Percentiles rank a stretch among this genome's conserved stretches.
These are phyloP conservation scores for Syrphus vitripennis DNA, from an alignment of 2,888 invertebrate genomes.

Conservation along the genomic window DNA sequence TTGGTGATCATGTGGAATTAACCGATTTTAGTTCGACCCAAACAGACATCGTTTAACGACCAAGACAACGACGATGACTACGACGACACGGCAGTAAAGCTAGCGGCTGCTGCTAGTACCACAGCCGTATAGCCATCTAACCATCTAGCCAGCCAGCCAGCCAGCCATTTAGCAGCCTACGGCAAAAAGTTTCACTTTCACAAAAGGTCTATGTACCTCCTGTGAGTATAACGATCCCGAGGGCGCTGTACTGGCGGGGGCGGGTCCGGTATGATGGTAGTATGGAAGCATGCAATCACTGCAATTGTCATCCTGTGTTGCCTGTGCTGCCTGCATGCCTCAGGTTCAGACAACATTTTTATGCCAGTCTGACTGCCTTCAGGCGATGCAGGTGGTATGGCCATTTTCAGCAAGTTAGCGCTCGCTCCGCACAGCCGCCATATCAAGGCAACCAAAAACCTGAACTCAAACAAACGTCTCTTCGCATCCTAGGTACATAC, in stretches of 20 bases:
- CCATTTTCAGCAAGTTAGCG: slow-evolving; percentile 26
- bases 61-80: slow-evolving; percentile 3
- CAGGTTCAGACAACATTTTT: slow-evolving; percentile 18
- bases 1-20: slow-evolving; percentile 48
- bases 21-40: slow-evolving; percentile 60
- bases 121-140: neutral
- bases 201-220: slow-evolving; percentile 64
- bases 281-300: slow-evolving; percentile 50
- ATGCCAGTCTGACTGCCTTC: slow-evolving; percentile 34
- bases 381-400: slow-evolving; percentile 59
- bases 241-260: slow-evolving; percentile 5
- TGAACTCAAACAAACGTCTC: slow-evolving; percentile 4
- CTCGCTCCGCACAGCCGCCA: neutral
- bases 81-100: neutral
- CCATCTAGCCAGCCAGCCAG: slow-evolving; percentile 9
- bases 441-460: slow-evolving; percentile 26
- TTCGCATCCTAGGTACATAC: neutral
- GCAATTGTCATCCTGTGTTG: slow-evolving; percentile 62
- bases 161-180: slow-evolving; percentile 24
- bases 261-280: neutral
- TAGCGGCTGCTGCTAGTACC: neutral
- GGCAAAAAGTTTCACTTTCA: slow-evolving; percentile 67
- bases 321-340: slow-evolving; percentile 34
- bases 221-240: slow-evolving; percentile 14
- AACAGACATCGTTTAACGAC: slow-evolving; percentile 25